Evolutionary conservation across 2,113 vertebrate genomes (phyloP), one percentile per base, ranked within the genome.

Genomic region (Symphodus melops): DNA sequence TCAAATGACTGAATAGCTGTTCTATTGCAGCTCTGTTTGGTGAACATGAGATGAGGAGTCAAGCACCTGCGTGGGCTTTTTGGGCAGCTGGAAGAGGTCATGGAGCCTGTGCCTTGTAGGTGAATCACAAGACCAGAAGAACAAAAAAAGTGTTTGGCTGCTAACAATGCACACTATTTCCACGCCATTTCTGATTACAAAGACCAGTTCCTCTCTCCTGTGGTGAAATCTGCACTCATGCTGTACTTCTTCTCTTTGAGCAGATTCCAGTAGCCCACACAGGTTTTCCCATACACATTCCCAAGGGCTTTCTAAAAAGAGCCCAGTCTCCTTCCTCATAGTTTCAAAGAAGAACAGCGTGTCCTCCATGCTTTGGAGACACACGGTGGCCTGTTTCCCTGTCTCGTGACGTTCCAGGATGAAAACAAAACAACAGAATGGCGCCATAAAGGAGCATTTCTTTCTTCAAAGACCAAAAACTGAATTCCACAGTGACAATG

Each of bases 221-320:
- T 58, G 62, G 81, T 65, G 89, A 86, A 74, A 68, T 25, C 67
- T 41, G 79, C 70, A 19, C 69, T 82, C 10, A 28, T 77, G 57
- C 62, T 81, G 49, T 55, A 64, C 65, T 86, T 79, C 46, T 61
- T 80, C 64, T 59, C 88, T 92, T 91, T 93, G 90, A 91, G 84
- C 71, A 88, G 89, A 90, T 91, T 91, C 90, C 92, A 90, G 83
- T 67, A 78, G 88, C 91, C 89, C 87, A 91, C 91, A 60, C 89
- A 77, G 79, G 82, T 84, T 89, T 84, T 82, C 85, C 76, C 82
- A 81, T 84, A 67, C 79, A 66, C 86, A 88, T 88, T 89, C 89
- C 84, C 70, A 3, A 36, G 33, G 57, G 75, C 78, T 81, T 71
- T 87, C 87, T 73, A 71, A 88, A 84, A 89, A 74, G 79, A 89